A percentile compares a stretch with the other conserved stretches of the same genome.
These are phyloP conservation scores for Noctua fimbriata DNA, from an alignment of 2,888 invertebrate genomes.

Conservation along the genomic window DNA sequence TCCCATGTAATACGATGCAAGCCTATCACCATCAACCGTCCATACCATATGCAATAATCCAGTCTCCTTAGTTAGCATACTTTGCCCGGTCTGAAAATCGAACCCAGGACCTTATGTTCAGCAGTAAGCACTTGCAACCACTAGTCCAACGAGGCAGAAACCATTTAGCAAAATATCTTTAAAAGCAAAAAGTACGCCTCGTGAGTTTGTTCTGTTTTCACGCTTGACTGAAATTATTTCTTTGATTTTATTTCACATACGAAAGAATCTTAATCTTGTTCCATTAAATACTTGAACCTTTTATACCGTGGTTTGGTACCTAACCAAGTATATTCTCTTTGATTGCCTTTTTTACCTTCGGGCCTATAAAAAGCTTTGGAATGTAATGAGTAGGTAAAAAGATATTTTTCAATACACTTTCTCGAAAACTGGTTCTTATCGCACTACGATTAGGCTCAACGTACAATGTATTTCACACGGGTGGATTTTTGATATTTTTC, in stretches of 20 bases:
- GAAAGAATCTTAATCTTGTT: slow-evolving; percentile 16
- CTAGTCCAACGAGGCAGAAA: no score
- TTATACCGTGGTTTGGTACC: slow-evolving; percentile 21
- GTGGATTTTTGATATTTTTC: no score
- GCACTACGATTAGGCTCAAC: no score
- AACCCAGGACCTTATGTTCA: neutral
- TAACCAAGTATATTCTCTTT: slow-evolving; percentile 22
- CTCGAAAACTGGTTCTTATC: no score
- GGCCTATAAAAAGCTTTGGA: neutral
- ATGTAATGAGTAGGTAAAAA: no score
- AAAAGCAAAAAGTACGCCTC: neutral
- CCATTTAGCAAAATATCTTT: neutral
- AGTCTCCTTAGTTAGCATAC: no score
- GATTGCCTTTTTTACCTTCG: slow-evolving; percentile 1
- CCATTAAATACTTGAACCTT: slow-evolving; percentile 17
- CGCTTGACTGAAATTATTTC: slow-evolving; percentile 16
- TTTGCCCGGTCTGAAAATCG: neutral
- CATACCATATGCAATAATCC: neutral
- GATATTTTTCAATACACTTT: no score
- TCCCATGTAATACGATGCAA: neutral
- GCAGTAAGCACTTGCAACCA: neutral
- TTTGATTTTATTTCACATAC: slow-evolving; percentile 15
- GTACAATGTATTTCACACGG: no score
- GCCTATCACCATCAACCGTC: neutral
- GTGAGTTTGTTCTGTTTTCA: neutral